These are phyloP conservation scores for Leucoptera coffeella DNA, from an alignment of 2,888 invertebrate genomes.

Conservation along the genomic window DNA sequence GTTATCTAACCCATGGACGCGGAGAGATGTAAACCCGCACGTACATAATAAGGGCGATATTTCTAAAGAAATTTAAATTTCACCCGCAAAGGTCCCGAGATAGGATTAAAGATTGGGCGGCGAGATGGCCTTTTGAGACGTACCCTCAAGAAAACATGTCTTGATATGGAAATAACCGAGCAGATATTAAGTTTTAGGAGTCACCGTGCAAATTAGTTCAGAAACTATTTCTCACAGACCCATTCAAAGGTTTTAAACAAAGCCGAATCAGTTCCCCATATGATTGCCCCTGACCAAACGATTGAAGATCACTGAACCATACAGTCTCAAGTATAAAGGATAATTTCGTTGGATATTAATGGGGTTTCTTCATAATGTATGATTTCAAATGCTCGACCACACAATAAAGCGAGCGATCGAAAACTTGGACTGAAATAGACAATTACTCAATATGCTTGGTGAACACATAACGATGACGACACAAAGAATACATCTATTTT, in stretches of 20 bases:
- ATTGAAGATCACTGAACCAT: slow-evolving; percentile 32
- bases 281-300: not conserved
- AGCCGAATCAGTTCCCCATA: slow-evolving; percentile 18
- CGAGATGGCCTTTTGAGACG: slow-evolving; percentile 51
- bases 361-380: too few relatives aligned
- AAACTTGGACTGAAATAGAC: slow-evolving; percentile 1
- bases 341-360: too few relatives aligned
- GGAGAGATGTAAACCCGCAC: slow-evolving; percentile 51
- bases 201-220: too few relatives aligned
- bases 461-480: slow-evolving; percentile 3
- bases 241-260: not conserved
- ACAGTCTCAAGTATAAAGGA: slow-evolving; percentile 27
- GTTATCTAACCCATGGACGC: slow-evolving; percentile 49
- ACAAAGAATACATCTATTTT: too few relatives aligned
- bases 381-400: slow-evolving; percentile 12
- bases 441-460: slow-evolving; percentile 1
- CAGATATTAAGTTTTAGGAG: too few relatives aligned
- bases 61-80: slow-evolving; percentile 55
- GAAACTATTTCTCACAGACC: not conserved
- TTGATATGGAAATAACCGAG: slow-evolving; percentile 52
- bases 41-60: slow-evolving; percentile 53
- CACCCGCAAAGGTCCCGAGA: slow-evolving; percentile 50
- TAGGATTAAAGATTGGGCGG: slow-evolving; percentile 53
- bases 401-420: slow-evolving; percentile 4
- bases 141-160: slow-evolving; percentile 55